Evolutionary conservation across 2,888 invertebrate species (phyloP).

Genomic region (Axea sp.): DNA sequence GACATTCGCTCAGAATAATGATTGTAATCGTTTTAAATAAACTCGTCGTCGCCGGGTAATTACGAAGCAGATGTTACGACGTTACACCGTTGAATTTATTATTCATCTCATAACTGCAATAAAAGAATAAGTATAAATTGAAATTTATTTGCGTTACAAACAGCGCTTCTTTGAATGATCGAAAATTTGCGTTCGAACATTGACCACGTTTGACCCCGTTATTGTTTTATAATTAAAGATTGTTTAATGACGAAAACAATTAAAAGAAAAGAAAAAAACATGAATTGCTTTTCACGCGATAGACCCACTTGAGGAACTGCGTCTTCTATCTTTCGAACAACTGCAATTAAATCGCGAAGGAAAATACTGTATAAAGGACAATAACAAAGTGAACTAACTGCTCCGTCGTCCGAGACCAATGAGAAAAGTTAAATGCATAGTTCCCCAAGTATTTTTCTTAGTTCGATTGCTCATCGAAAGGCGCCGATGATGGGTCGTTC

Average conservation of each 20-base stretch:
- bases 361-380: slow-evolving; percentile 41
- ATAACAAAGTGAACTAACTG: slow-evolving; percentile 40
- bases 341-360: slow-evolving; percentile 37
- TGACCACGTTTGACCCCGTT: too few relatives aligned
- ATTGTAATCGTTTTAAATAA: slow-evolving; percentile 7
- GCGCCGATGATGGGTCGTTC: slow-evolving; percentile 49
- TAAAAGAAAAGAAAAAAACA: too few relatives aligned
- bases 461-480: slow-evolving; percentile 49
- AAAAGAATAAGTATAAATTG: too few relatives aligned
- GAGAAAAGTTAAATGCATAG: slow-evolving; percentile 53
- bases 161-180: too few relatives aligned
- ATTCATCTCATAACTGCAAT: too few relatives aligned
- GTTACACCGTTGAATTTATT: too few relatives aligned
- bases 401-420: background rate
- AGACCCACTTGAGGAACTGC: slow-evolving; percentile 12
- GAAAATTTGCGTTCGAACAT: too few relatives aligned
- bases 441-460: slow-evolving; percentile 52
- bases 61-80: background rate
- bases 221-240: background rate
- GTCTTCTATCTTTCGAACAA: slow-evolving; percentile 6
- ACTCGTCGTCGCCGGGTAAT: too few relatives aligned
- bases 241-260: background rate
- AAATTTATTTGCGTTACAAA: too few relatives aligned
- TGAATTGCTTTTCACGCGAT: slow-evolving; percentile 1
- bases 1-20: slow-evolving; percentile 1